A percentile compares a stretch with the other conserved stretches of the same genome.
phyloP scores from a whole-genome alignment of 2,797 vertebrate species.

The Coranthus polyacanthus region DNA sequence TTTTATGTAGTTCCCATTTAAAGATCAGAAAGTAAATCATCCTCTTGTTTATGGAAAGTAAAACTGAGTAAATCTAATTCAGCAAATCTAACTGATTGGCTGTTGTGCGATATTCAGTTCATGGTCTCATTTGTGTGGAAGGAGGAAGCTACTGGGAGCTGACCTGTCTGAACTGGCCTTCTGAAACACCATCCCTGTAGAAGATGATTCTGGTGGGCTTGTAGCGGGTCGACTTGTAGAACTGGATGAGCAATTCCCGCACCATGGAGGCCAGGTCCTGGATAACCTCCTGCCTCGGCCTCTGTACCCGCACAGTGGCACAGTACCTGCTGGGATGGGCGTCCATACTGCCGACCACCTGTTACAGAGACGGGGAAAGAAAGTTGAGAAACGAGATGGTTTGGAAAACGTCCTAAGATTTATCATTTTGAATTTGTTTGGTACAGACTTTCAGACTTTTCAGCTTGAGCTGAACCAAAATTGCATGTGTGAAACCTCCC shows the following conservation, averaged over 20 bases:
- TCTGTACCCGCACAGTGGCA: conserved; percentile 97
- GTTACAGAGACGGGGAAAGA: background rate
- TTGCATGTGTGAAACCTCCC: too few species aligned
- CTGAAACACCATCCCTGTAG: conserved; percentile 97
- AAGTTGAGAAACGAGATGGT: background rate
- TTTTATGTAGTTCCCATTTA: too few species aligned
- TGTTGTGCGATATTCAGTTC: too few species aligned
- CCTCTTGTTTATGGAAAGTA: background rate
- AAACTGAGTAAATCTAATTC: too few species aligned
- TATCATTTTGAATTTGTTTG: too few species aligned
- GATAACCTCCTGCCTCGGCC: conserved; percentile 97
- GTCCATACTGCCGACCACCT: conserved; percentile 99
- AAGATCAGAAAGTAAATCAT: too few species aligned
- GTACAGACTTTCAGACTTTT: too few species aligned
- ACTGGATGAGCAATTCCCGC: conserved; percentile 97
- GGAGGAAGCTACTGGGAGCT: background rate
- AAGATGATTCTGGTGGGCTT: conserved; percentile 99
- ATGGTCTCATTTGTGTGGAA: too few species aligned
- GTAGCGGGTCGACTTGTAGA: conserved; percentile 99
- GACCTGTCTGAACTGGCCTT: conserved; percentile 98
- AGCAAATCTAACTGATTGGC: too few species aligned
- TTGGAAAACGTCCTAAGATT: too few species aligned
- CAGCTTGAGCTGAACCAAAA: too few species aligned
- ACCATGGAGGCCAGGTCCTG: conserved; percentile 98
- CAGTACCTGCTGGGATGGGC: conserved; percentile 98